phyloP scores from a whole-genome alignment of 2,888 invertebrate genomes.

The Protophormia terraenovae region DNA sequence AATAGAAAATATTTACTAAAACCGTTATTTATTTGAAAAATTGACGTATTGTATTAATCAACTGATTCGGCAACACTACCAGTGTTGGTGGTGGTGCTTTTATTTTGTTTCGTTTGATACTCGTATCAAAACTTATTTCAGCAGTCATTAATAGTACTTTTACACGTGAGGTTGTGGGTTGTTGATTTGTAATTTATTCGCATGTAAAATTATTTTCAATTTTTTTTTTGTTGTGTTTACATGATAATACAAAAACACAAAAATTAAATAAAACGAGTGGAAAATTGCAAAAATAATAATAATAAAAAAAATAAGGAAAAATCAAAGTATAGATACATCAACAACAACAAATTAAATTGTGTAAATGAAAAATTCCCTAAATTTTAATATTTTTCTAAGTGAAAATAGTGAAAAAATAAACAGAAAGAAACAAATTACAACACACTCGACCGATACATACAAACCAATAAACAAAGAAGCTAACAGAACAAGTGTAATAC shows the following conservation, averaged over 20 bases:
- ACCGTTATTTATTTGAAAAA: neutral
- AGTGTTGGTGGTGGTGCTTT: neutral
- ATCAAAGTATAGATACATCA: constrained; percentile 2
- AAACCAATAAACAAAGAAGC: neutral
- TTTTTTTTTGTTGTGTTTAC: constrained; percentile 26
- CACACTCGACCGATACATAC: too few relatives aligned
- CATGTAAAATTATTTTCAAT: neutral
- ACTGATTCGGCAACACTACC: constrained; percentile 4
- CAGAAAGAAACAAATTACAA: constrained; percentile 5
- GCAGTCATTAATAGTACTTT: constrained; percentile 38
- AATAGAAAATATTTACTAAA: neutral
- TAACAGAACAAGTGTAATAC: constrained; percentile 20
- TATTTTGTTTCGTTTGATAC: neutral
- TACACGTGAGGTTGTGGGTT: constrained; percentile 22
- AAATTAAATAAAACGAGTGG: neutral
- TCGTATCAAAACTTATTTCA: neutral
- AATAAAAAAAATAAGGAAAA: constrained; percentile 20
- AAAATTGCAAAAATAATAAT: constrained; percentile 11
- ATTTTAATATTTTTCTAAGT: neutral
- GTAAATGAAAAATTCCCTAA: constrained; percentile 33
- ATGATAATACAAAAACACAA: constrained; percentile 23
- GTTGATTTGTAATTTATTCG: constrained; percentile 10
- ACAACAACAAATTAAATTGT: constrained; percentile 13
- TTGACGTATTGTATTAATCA: neutral
- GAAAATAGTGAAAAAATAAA: neutral